Evolutionary conservation across 2,888 invertebrate genomes (phyloP).

Genomic region (Tetragonula carbonaria): DNA sequence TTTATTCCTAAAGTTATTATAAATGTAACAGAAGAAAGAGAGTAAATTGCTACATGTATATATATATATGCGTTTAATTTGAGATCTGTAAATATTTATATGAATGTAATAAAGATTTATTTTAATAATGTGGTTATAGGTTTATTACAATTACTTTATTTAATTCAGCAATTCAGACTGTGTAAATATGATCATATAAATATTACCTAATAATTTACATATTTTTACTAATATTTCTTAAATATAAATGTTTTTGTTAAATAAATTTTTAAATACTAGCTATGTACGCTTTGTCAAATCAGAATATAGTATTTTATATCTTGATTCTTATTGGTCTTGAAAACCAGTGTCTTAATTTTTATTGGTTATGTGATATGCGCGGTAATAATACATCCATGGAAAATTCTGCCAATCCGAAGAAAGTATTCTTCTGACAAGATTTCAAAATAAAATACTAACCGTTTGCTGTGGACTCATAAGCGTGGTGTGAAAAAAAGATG

Average conservation of each 20-base stretch:
- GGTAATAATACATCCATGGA: not conserved
- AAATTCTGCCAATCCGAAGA: slow-evolving; percentile 30
- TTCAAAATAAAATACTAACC: slow-evolving; percentile 54
- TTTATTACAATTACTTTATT: slow-evolving; percentile 6
- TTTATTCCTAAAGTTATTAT: slow-evolving; percentile 32
- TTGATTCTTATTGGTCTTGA: slow-evolving; percentile 7
- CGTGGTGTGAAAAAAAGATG: not conserved
- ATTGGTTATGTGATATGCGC: slow-evolving; percentile 31
- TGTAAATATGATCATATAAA: not conserved
- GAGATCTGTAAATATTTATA: slow-evolving; percentile 70
- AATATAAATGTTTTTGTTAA: not conserved
- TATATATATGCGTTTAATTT: slow-evolving; percentile 53
- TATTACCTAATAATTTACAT: not conserved
- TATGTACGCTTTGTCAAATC: not conserved
- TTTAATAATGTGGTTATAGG: slow-evolving; percentile 68
- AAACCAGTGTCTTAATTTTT: not conserved
- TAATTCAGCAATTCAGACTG: not conserved
- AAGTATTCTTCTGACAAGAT: slow-evolving; percentile 19
- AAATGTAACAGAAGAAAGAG: slow-evolving; percentile 33
- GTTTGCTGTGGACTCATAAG: slow-evolving; percentile 20
- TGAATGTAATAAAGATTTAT: slow-evolving; percentile 76
- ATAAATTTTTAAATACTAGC: not conserved
- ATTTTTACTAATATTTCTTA: not conserved
- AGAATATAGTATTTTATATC: not conserved
- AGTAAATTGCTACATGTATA: slow-evolving; percentile 57